A percentile compares a stretch with the other conserved stretches of the same genome.
phyloP scores from a whole-genome alignment of 2,888 invertebrate species.

The Agrilus cyanescens region DNA sequence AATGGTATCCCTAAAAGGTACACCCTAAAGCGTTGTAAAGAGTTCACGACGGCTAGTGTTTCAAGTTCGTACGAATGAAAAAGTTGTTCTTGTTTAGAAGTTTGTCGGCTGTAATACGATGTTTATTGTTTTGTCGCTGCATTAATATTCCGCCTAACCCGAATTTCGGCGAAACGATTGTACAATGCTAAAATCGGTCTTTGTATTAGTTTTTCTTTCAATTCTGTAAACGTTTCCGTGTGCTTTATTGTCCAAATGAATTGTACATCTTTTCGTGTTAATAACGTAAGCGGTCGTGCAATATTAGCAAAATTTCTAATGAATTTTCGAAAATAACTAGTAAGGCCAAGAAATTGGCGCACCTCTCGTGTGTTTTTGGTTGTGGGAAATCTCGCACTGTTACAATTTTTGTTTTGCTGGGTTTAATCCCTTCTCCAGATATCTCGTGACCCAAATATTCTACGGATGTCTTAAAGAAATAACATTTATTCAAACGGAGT shows the following conservation, averaged over 20 bases:
- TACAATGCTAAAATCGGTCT: constrained; percentile 16
- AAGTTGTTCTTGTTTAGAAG: constrained; percentile 19
- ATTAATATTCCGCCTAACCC: constrained; percentile 25
- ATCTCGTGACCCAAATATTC: constrained; percentile 25
- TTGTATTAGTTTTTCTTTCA: constrained; percentile 9
- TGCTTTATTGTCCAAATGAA: too few relatives aligned
- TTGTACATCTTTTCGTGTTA: constrained; percentile 9
- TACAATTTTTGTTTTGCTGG: too few relatives aligned
- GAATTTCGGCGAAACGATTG: background rate
- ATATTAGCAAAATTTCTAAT: constrained; percentile 12
- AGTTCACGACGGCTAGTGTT: too few relatives aligned
- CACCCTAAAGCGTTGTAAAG: too few relatives aligned
- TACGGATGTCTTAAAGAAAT: constrained; percentile 19
- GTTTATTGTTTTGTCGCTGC: too few relatives aligned
- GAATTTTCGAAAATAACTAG: constrained; percentile 16
- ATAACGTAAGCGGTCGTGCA: constrained; percentile 11
- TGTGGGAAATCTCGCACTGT: too few relatives aligned
- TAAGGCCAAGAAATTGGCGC: constrained; percentile 15
- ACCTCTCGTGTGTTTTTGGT: too few relatives aligned
- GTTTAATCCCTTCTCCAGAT: constrained; percentile 13
- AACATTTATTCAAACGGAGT: too few relatives aligned
- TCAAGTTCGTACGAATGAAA: too few relatives aligned
- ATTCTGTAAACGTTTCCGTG: constrained; percentile 10
- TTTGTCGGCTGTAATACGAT: constrained; percentile 25
- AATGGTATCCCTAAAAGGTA: too few relatives aligned